These are phyloP conservation scores for Timema cristinae DNA, from an alignment of 2,888 invertebrate species.

Conservation along the genomic window DNA sequence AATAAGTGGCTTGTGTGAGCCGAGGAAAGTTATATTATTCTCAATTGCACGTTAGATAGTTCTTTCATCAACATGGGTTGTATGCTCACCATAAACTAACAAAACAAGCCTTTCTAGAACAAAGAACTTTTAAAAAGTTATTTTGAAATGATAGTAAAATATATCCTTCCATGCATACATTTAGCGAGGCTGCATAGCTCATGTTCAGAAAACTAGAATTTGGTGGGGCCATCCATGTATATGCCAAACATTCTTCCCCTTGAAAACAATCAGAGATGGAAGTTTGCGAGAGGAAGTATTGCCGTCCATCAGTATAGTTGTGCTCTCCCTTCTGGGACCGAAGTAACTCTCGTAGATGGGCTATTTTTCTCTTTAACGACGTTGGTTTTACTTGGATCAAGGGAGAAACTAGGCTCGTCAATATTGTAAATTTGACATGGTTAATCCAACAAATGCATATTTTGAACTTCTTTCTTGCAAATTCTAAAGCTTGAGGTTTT, in stretches of 20 bases:
- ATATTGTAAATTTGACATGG: constrained; percentile 35
- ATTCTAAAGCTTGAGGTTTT: constrained; percentile 40
- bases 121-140: constrained; percentile 30
- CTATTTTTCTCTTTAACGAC: constrained; percentile 31
- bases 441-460: constrained; percentile 33
- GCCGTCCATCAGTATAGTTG: constrained; percentile 36
- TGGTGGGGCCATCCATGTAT: constrained; percentile 37
- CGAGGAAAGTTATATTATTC: constrained; percentile 34
- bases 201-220: constrained; percentile 33
- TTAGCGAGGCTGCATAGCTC: constrained; percentile 36
- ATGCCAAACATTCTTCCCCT: constrained; percentile 41
- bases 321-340: constrained; percentile 39
- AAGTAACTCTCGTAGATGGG: constrained; percentile 32
- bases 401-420: constrained; percentile 35
- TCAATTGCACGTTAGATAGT: constrained; percentile 30
- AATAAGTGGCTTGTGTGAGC: constrained; percentile 35
- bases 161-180: constrained; percentile 41
- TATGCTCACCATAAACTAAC: constrained; percentile 32
- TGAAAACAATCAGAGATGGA: constrained; percentile 40
- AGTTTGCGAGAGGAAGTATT: constrained; percentile 37
- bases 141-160: constrained; percentile 36
- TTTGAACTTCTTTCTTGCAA: constrained; percentile 37
- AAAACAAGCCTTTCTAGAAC: constrained; percentile 28
- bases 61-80: constrained; percentile 28
- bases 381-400: constrained; percentile 34